Evolutionary conservation across 2,113 vertebrate species (phyloP).

Genomic region (Origma solitaria): DNA sequence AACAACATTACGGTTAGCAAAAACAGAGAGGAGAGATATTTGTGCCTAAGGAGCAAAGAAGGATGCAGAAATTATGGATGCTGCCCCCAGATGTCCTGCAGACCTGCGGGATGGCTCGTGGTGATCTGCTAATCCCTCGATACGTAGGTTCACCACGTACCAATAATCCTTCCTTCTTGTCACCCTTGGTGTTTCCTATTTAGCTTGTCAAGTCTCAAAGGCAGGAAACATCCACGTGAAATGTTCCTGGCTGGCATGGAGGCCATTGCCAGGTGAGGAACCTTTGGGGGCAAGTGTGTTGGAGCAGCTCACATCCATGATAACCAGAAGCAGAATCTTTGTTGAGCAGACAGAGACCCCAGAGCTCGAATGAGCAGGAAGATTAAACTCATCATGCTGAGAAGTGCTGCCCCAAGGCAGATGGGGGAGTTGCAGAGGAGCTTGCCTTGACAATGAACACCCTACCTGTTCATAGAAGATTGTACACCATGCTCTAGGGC

Average conservation of each 20-base stretch:
- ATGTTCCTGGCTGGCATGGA: neutral
- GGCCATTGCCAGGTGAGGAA: neutral
- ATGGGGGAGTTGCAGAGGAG: neutral
- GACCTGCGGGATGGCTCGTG: neutral
- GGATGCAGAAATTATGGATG: neutral
- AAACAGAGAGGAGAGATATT: neutral
- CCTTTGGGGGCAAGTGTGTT: neutral
- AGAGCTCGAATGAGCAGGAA: neutral
- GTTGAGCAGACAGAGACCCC: neutral
- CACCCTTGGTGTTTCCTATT: neutral
- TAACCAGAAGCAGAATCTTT: neutral
- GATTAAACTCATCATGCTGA: neutral
- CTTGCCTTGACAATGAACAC: neutral
- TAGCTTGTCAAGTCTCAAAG: neutral
- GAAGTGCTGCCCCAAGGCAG: neutral
- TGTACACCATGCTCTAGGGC: neutral
- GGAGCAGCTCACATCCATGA: neutral
- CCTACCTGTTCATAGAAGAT: neutral
- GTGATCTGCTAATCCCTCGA: neutral
- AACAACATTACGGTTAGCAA: neutral
- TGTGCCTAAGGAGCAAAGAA: neutral
- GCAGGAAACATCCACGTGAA: neutral
- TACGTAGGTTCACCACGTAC: neutral
- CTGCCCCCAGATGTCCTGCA: neutral
- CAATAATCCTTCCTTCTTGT: neutral